Base-by-base conservation (phyloP, 2,888 invertebrate species). In the Omphaloscelis lunosa region DNA sequence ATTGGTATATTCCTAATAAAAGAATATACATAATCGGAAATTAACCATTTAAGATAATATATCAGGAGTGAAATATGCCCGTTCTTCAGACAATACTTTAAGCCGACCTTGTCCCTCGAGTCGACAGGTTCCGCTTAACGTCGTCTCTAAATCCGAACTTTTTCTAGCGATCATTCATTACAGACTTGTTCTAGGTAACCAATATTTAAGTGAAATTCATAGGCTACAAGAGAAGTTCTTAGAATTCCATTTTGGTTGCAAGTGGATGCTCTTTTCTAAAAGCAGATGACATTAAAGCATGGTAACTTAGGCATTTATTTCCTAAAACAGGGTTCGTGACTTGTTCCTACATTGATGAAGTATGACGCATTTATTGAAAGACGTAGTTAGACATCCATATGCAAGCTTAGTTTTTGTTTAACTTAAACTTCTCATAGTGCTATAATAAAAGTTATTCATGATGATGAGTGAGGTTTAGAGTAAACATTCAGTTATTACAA, bases 151-250 rank as follows among this genome's bases (percentile, higher is more conserved):
- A 73, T 53, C 74, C 61, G 39, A 71, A 77, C 34, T 63, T 77
- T 72, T 77, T 85, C 70, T 68, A 51, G 62, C 51, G 27, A 85
- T 82, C 66, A 76, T 82, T 75, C 53, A 79, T 82, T 76, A 78
- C 67, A 65, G 39, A 75, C 82, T 65, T 53, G 9, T 72, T 70
- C 65, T 20, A 53, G 48, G 61, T 59, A 62, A 20, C 41, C 62
- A 68, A 72, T 80, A 73, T 73, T 34, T 56, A 29, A 68, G 27
- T 71, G 56, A n/a, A 27, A 56, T 56, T 27, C 6, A 15, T 12
- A n/a, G 12, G 56, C 11, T 56, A 66, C 27, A 17, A 15, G 17
- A 70, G 45, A 66, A 68, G 27, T 11, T 68, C 23, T 56, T 77
- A 27, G 12, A 72, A 83, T 34, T 65, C 7, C 8, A 27, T 68